Percentiles rank a stretch among this genome's conserved stretches.
Evolutionary conservation across 2,888 invertebrate genomes (phyloP).

Genomic region (Acleris holmiana): DNA sequence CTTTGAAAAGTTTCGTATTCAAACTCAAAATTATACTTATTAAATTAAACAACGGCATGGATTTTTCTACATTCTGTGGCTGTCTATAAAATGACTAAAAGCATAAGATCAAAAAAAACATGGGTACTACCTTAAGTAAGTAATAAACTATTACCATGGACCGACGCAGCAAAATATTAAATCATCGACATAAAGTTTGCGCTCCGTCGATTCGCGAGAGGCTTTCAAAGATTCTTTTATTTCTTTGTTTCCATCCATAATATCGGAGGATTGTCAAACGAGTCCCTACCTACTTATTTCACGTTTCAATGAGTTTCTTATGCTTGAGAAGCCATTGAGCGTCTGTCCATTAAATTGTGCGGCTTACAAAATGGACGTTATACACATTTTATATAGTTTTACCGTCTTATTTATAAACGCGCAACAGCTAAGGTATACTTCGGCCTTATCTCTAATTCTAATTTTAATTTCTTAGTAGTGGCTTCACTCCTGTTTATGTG

Average conservation of each 20-base stretch:
- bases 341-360: conserved; percentile 33
- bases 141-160: background rate
- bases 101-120: background rate
- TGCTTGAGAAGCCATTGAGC: conserved; percentile 40
- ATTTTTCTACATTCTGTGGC: too few relatives aligned
- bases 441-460: too few relatives aligned
- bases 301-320: conserved; percentile 46
- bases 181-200: conserved; percentile 22
- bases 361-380: conserved; percentile 1
- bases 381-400: too few relatives aligned
- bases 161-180: conserved; percentile 21
- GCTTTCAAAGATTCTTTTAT: conserved; percentile 32
- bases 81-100: too few relatives aligned
- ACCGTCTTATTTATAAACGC: too few relatives aligned
- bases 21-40: too few relatives aligned
- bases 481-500: too few relatives aligned
- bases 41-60: too few relatives aligned
- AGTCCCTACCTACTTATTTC: conserved; percentile 47
- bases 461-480: too few relatives aligned
- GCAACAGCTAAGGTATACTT: too few relatives aligned
- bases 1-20: too few relatives aligned
- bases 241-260: conserved; percentile 46
- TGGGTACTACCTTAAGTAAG: background rate
- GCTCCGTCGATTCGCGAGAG: conserved; percentile 20
- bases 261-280: conserved; percentile 47